These are phyloP conservation scores for Hermaeophaga mercurialis DNA, from an alignment of 2,888 invertebrate genomes.

Conservation along the genomic window DNA sequence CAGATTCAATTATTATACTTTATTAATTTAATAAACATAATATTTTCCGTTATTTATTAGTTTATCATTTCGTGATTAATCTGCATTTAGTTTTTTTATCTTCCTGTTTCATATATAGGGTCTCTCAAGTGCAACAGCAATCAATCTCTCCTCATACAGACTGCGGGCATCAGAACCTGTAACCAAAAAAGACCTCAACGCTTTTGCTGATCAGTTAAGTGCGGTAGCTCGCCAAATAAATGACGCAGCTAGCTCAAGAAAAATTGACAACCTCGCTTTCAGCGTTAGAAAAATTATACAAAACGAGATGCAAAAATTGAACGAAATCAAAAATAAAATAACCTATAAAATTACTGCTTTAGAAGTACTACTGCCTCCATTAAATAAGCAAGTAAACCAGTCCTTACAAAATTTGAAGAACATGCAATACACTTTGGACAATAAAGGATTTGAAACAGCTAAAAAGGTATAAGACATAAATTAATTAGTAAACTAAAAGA, in stretches of 20 bases:
- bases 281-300: slow-evolving; percentile 66
- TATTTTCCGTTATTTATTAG: too few relatives aligned
- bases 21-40: too few relatives aligned
- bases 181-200: slow-evolving; percentile 66
- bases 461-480: slow-evolving; percentile 61
- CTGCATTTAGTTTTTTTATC: slow-evolving; percentile 1
- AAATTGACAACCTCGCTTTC: slow-evolving; percentile 71
- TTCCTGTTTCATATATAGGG: slow-evolving; percentile 57
- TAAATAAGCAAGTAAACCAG: slow-evolving; percentile 73
- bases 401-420: slow-evolving; percentile 75
- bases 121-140: slow-evolving; percentile 62
- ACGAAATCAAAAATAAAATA: slow-evolving; percentile 71
- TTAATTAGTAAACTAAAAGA: too few relatives aligned
- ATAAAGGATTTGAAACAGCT: slow-evolving; percentile 72
- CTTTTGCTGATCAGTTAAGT: slow-evolving; percentile 69
- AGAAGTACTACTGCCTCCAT: slow-evolving; percentile 74
- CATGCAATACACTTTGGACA: slow-evolving; percentile 78
- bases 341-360: slow-evolving; percentile 77
- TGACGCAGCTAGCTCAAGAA: slow-evolving; percentile 72
- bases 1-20: too few relatives aligned
- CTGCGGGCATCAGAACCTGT: slow-evolving; percentile 66
- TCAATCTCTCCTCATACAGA: slow-evolving; percentile 64
- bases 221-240: slow-evolving; percentile 71
- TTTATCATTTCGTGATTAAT: too few relatives aligned
- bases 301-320: slow-evolving; percentile 70